phyloP scores from a whole-genome alignment of 1,140 invertebrate species.

The Nephila pilipes region DNA sequence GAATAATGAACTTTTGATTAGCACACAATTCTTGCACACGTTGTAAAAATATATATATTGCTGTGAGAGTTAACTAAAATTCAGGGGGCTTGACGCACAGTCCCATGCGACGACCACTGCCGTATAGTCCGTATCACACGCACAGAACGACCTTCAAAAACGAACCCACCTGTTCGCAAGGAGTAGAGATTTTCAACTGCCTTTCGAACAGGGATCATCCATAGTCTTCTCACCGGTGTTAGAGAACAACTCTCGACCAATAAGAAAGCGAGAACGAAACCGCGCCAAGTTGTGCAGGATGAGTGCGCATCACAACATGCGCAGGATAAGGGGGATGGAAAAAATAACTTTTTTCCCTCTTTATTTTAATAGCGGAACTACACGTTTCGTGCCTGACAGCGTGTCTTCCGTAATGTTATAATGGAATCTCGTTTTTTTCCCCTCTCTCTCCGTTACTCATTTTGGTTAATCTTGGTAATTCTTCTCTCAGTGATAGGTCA shows the following conservation, averaged over 20 bases:
- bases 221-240: slow-evolving; percentile 1
- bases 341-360: not conserved
- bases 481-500: slow-evolving; percentile 22
- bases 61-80: not conserved
- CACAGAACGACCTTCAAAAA: slow-evolving; percentile 7
- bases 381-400: slow-evolving; percentile 7
- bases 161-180: slow-evolving; percentile 27
- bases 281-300: not conserved
- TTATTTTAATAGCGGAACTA: slow-evolving; percentile 46
- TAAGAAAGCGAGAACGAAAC: not conserved
- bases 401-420: slow-evolving; percentile 21
- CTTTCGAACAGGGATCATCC: slow-evolving; percentile 4
- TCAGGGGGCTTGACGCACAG: not conserved
- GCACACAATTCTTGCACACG: not conserved
- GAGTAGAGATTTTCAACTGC: slow-evolving; percentile 12
- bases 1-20: not conserved
- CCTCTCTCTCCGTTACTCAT: slow-evolving; percentile 2
- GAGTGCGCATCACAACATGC: slow-evolving; percentile 67
- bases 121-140: slow-evolving; percentile 1
- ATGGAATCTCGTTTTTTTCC: not conserved
- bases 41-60: too few relatives aligned
- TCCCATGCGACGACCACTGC: not conserved
- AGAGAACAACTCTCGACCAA: slow-evolving; percentile 27
- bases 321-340: slow-evolving; percentile 17
- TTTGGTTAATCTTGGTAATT: not conserved